These are phyloP conservation scores for Scaptomyza parva DNA, from an alignment of 2,888 invertebrate genomes.

Conservation along the genomic window DNA sequence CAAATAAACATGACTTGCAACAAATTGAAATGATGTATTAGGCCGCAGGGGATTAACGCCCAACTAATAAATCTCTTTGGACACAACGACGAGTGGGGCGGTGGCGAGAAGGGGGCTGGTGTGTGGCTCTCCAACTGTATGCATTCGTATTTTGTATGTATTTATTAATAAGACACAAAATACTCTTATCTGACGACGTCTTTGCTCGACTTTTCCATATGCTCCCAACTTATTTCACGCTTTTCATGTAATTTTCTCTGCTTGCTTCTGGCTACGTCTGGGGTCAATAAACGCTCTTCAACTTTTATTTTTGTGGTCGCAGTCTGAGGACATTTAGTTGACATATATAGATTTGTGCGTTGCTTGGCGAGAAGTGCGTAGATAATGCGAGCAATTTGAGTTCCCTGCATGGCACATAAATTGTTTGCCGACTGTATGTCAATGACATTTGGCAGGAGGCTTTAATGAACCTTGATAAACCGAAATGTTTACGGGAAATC, in stretches of 20 bases:
- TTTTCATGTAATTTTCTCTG: conserved; percentile 67
- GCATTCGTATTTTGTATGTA: conserved; percentile 42
- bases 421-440: conserved; percentile 42
- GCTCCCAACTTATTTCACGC: conserved; percentile 73
- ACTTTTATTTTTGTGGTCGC: conserved; percentile 14
- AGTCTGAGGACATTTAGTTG: conserved; percentile 44
- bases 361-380: conserved; percentile 59
- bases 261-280: conserved; percentile 16
- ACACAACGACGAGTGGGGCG: conserved; percentile 38
- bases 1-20: conserved; percentile 80
- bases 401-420: conserved; percentile 54
- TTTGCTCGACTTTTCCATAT: conserved; percentile 57
- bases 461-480: conserved; percentile 35
- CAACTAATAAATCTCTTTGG: conserved; percentile 80
- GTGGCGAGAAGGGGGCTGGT: no score
- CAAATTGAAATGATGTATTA: conserved; percentile 82
- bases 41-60: conserved; percentile 81
- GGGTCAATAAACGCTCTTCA: conserved; percentile 67
- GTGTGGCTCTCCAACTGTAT: conserved; percentile 37
- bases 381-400: conserved; percentile 77
- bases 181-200: conserved; percentile 46
- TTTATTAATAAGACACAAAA: conserved; percentile 66
- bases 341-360: conserved; percentile 71
- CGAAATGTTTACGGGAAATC: no score
- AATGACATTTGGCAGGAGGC: conserved; percentile 17